These are phyloP conservation scores for Drosophila grimshawi DNA, from an alignment of 1,140 invertebrate species.

Conservation along the genomic window DNA sequence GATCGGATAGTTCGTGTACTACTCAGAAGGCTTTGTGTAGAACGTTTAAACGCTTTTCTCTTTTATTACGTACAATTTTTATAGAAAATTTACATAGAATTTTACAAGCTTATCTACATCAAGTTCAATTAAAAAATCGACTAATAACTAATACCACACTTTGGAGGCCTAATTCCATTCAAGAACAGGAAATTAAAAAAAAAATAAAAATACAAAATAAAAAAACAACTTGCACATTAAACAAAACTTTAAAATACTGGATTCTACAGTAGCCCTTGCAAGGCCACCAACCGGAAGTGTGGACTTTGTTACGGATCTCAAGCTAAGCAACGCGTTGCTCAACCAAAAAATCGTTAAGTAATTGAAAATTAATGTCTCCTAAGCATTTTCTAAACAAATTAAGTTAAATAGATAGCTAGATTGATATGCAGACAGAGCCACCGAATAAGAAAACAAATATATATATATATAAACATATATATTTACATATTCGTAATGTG, in stretches of 20 bases:
- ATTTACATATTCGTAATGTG: constrained; percentile 10
- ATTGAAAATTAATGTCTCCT: constrained; percentile 50
- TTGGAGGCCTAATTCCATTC: constrained; percentile 9
- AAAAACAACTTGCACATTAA: constrained; percentile 10
- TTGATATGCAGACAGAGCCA: constrained; percentile 16
- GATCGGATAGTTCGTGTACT: not conserved
- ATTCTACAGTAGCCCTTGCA: constrained; percentile 31
- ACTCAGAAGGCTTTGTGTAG: constrained; percentile 25
- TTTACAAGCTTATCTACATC: constrained; percentile 19
- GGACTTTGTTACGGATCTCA: constrained; percentile 18
- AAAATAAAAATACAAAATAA: not conserved
- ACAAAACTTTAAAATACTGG: constrained; percentile 13
- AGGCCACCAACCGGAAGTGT: constrained; percentile 40
- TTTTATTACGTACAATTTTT: not conserved
- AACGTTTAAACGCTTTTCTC: constrained; percentile 1
- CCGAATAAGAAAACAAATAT: constrained; percentile 14
- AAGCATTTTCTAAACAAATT: constrained; percentile 34
- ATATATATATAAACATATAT: too few relatives aligned
- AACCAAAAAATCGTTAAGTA: constrained; percentile 29
- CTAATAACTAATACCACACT: constrained; percentile 3
- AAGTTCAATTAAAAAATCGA: constrained; percentile 8
- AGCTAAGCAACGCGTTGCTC: constrained; percentile 9
- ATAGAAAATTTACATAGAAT: constrained; percentile 5
- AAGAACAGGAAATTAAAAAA: constrained; percentile 18
- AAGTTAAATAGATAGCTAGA: not conserved